A percentile compares a stretch with the other conserved stretches of the same genome.
Conservation (phyloP, 2,797 vertebrate species). For the Orientallactaga sibirica region DNA sequence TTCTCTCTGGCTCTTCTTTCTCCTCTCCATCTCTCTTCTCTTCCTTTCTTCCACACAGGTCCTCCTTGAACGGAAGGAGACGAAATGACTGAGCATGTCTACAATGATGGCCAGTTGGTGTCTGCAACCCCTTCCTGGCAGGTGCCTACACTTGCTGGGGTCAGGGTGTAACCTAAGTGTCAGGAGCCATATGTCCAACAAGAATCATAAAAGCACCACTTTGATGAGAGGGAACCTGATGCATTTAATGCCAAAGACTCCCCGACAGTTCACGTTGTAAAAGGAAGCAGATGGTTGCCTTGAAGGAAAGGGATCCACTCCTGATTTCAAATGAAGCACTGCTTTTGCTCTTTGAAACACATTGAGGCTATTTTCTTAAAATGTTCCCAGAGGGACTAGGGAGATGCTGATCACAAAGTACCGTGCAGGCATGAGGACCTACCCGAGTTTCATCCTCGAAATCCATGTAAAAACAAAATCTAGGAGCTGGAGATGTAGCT, state of each 20-base stretch:
- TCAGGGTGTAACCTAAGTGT: background rate
- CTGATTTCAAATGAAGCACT: slow-evolving; percentile 85
- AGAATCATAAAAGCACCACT: background rate
- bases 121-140: background rate
- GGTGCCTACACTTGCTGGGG: background rate
- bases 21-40: too few species aligned
- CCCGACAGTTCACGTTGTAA: slow-evolving; percentile 81
- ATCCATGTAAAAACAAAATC: too few species aligned
- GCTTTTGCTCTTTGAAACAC: slow-evolving; percentile 79
- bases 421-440: too few species aligned
- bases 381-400: too few species aligned
- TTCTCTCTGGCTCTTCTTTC: too few species aligned
- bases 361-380: slow-evolving; percentile 84
- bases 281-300: slow-evolving; percentile 62
- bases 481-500: too few species aligned
- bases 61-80: background rate
- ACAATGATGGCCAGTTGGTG: background rate
- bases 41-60: background rate
- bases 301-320: slow-evolving; percentile 83
- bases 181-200: background rate
- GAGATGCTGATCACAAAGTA: too few species aligned
- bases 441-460: too few species aligned
- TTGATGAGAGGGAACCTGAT: slow-evolving; percentile 79
- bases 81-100: background rate
- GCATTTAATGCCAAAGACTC: slow-evolving; percentile 81